Percentiles rank a stretch among this genome's conserved stretches.
These are phyloP conservation scores for Agonopterix subpropinquella DNA, from an alignment of 2,888 invertebrate species.

Conservation along the genomic window DNA sequence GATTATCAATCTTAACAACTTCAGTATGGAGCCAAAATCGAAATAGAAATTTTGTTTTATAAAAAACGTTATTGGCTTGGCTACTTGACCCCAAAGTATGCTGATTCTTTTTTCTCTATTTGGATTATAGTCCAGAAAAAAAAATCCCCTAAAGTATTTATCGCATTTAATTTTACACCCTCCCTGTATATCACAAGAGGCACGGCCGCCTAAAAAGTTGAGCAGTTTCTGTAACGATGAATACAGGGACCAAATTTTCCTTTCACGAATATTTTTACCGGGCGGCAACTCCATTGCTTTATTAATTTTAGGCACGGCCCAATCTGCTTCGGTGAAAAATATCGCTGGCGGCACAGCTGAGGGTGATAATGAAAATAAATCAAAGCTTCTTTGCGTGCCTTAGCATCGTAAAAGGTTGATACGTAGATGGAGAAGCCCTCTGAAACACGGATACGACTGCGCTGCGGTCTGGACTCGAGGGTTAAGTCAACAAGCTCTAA, in stretches of 20 bases:
- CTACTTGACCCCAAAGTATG: too few relatives aligned
- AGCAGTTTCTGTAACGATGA: slow-evolving; percentile 17
- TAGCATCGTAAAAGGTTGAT: slow-evolving; percentile 48
- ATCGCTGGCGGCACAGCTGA: slow-evolving; percentile 35
- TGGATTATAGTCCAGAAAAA: too few relatives aligned
- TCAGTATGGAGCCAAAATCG: too few relatives aligned
- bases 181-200: too few relatives aligned
- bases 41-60: too few relatives aligned
- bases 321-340: slow-evolving; percentile 37
- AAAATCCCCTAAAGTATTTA: too few relatives aligned
- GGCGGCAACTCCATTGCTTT: slow-evolving; percentile 20
- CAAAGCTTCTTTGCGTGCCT: slow-evolving; percentile 34
- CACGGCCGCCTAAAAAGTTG: slow-evolving; percentile 13
- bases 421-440: slow-evolving; percentile 21
- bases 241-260: slow-evolving; percentile 17
- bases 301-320: slow-evolving; percentile 40
- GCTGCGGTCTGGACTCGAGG: slow-evolving; percentile 28
- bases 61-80: too few relatives aligned
- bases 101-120: too few relatives aligned
- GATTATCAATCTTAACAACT: too few relatives aligned
- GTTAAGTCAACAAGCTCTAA: slow-evolving; percentile 60
- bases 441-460: not conserved
- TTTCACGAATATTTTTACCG: slow-evolving; percentile 16
- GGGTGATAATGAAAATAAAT: slow-evolving; percentile 56
- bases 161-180: too few relatives aligned